Conservation (phyloP, 2,797 vertebrate genomes). For the Naso thynnoides region DNA sequence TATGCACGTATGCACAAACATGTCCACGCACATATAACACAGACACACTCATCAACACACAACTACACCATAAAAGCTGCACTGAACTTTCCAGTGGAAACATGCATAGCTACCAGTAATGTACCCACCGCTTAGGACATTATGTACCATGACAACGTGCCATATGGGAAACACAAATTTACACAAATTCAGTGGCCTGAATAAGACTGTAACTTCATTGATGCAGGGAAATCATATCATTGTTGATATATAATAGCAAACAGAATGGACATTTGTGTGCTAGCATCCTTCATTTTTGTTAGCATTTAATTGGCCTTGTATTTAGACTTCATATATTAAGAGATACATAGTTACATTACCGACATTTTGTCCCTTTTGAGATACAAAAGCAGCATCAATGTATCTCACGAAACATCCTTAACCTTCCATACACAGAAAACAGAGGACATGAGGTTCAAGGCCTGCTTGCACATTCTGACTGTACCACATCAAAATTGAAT, state of each 20-base stretch:
- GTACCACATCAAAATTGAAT: slow-evolving; percentile 73
- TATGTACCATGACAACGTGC: slow-evolving; percentile 57
- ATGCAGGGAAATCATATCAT: slow-evolving; percentile 42
- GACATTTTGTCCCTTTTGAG: slow-evolving; percentile 79
- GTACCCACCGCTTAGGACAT: slow-evolving; percentile 61
- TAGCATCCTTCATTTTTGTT: slow-evolving; percentile 82
- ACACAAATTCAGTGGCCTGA: slow-evolving; percentile 56
- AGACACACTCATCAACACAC: slow-evolving; percentile 47
- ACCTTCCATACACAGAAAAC: slow-evolving; percentile 74
- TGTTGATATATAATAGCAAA: slow-evolving; percentile 59
- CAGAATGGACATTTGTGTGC: slow-evolving; percentile 54
- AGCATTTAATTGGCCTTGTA: slow-evolving; percentile 60
- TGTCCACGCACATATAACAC: slow-evolving; percentile 48
- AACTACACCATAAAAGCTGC: slow-evolving; percentile 72
- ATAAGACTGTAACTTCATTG: slow-evolving; percentile 64
- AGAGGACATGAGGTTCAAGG: slow-evolving; percentile 79
- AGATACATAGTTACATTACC: slow-evolving; percentile 76
- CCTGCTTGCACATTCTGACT: slow-evolving; percentile 81
- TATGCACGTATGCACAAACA: slow-evolving; percentile 53
- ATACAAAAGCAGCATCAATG: slow-evolving; percentile 74
- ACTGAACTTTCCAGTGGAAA: slow-evolving; percentile 73
- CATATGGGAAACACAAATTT: slow-evolving; percentile 50
- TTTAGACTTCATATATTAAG: slow-evolving; percentile 79
- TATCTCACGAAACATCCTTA: slow-evolving; percentile 69
- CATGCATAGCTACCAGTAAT: slow-evolving; percentile 74